phyloP scores from a whole-genome alignment of 2,113 vertebrate species.

The Nothobranchius furzeri region DNA sequence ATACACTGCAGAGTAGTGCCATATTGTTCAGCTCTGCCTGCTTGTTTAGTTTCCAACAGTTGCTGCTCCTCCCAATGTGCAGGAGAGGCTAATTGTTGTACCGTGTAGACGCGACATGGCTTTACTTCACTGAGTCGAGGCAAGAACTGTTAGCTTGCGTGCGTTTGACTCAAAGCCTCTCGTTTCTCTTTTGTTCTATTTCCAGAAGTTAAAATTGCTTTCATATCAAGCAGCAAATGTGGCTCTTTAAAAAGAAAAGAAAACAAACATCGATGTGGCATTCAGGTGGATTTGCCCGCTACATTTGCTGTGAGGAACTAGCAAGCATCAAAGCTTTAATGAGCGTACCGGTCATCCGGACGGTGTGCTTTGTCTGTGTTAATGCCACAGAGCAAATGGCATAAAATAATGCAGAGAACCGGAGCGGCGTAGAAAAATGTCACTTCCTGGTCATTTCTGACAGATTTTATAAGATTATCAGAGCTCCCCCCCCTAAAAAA shows the following conservation, averaged over 20 bases:
- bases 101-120: constrained; percentile 38
- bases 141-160: constrained; percentile 43
- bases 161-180: constrained; percentile 31
- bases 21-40: constrained; percentile 14
- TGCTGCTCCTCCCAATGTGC: constrained; percentile 31
- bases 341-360: constrained; percentile 18
- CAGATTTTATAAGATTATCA: too few species aligned
- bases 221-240: constrained; percentile 49
- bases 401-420: too few species aligned
- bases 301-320: constrained; percentile 38
- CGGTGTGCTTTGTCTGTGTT: neutral
- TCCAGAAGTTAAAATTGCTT: constrained; percentile 53
- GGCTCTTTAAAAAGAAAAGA: neutral
- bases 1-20: constrained; percentile 14
- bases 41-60: constrained; percentile 51
- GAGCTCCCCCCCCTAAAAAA: too few species aligned
- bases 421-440: too few species aligned
- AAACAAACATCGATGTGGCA: neutral
- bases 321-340: constrained; percentile 56
- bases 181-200: constrained; percentile 29
- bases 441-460: too few species aligned
- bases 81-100: constrained; percentile 70
- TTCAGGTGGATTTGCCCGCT: constrained; percentile 26
- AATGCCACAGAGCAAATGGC: too few species aligned
- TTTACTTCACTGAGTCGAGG: constrained; percentile 45